Evolutionary conservation across 92 coral and sea anemone genomes (phyloP).

Genomic region (Zoanthus sansibaricus): DNA sequence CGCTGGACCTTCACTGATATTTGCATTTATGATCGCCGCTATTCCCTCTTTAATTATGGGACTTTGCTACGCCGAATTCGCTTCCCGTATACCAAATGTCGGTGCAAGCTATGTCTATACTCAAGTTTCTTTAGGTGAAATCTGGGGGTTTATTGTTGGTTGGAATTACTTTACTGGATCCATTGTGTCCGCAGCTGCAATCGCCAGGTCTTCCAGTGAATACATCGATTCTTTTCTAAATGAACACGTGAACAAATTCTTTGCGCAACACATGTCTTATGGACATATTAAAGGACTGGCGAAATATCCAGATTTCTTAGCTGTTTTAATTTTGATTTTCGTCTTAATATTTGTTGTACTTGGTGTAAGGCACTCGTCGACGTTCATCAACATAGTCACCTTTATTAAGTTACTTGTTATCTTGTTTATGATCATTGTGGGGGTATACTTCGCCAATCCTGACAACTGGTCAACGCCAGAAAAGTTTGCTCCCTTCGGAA

Average conservation of each 20-base stretch:
- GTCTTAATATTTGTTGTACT: constrained; percentile 59
- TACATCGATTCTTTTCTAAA: constrained; percentile 55
- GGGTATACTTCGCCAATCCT: constrained; percentile 56
- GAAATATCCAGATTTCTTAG: constrained; percentile 76
- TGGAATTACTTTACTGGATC: constrained; percentile 67
- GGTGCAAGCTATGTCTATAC: constrained; percentile 75
- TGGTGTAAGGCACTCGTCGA: constrained; percentile 68
- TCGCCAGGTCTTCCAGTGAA: constrained; percentile 67
- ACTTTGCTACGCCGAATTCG: constrained; percentile 75
- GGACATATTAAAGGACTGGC: constrained; percentile 57
- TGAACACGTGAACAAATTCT: constrained; percentile 33
- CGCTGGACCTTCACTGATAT: constrained; percentile 64
- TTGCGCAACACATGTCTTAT: constrained; percentile 11
- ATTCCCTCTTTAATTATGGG: constrained; percentile 51
- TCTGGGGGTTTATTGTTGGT: constrained; percentile 74
- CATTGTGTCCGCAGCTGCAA: constrained; percentile 39
- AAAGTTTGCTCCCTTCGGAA: constrained; percentile 87
- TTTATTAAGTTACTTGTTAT: constrained; percentile 64
- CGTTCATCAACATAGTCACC: constrained; percentile 61
- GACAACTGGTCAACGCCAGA: constrained; percentile 76
- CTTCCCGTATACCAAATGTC: constrained; percentile 62
- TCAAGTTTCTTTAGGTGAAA: constrained; percentile 70
- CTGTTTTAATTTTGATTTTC: constrained; percentile 56
- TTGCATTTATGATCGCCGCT: constrained; percentile 62
- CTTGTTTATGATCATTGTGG: constrained; percentile 61